phyloP scores from a whole-genome alignment of 2,888 invertebrate species.

The Amiota communis region DNA sequence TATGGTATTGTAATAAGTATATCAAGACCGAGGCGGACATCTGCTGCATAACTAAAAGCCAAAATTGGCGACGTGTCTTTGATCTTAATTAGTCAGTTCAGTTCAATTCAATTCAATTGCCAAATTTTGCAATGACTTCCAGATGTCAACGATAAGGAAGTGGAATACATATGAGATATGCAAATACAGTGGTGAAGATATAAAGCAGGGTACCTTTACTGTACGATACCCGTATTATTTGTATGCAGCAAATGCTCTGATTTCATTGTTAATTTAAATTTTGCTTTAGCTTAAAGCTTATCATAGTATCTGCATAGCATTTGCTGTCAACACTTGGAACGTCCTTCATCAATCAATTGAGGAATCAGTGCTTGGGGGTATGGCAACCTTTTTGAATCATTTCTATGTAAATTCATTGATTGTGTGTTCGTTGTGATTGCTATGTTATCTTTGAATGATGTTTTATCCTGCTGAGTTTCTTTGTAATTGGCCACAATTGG shows the following conservation, averaged over 20 bases:
- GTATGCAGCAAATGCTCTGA: conserved; percentile 1
- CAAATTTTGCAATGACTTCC: neutral
- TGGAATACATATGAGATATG: no score
- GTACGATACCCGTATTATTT: neutral
- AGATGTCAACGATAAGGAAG: no score
- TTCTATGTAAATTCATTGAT: neutral
- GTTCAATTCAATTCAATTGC: conserved; percentile 6
- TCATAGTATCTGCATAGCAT: conserved; percentile 2
- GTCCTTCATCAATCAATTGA: conserved; percentile 2
- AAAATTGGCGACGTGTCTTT: conserved; percentile 9
- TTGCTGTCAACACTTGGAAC: neutral
- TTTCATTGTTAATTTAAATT: conserved; percentile 8
- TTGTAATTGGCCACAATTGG: no score
- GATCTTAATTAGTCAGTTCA: conserved; percentile 13
- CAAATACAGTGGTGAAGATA: no score
- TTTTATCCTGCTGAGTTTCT: no score
- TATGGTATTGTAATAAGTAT: no score
- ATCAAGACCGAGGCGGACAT: conserved; percentile 5
- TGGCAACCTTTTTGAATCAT: no score
- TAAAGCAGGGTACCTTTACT: no score
- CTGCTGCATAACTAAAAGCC: conserved; percentile 12
- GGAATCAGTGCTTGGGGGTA: neutral
- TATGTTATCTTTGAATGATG: no score
- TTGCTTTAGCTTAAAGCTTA: neutral
- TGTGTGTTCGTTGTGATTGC: neutral